These are phyloP conservation scores for Sebastes flavidus DNA, from an alignment of 2,797 vertebrate species.

Conservation along the genomic window DNA sequence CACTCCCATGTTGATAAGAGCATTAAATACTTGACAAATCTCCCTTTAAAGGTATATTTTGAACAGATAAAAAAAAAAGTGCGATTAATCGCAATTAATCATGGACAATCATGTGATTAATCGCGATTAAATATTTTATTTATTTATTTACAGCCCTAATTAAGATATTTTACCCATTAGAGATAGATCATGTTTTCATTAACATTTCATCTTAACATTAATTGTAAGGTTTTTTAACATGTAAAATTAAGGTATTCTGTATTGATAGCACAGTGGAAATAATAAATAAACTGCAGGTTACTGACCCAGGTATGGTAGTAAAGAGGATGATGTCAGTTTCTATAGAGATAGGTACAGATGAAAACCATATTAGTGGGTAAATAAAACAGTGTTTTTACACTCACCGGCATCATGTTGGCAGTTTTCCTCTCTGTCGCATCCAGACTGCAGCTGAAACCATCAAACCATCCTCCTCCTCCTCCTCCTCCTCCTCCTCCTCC, in stretches of 20 bases:
- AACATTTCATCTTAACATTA: background rate
- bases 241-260: background rate
- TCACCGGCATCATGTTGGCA: slow-evolving; percentile 72
- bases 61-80: no score
- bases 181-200: background rate
- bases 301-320: background rate
- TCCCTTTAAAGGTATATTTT: no score
- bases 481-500: background rate
- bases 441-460: slow-evolving; percentile 11
- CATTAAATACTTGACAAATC: no score
- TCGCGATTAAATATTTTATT: no score
- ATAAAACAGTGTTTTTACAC: background rate
- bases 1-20: no score
- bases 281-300: background rate
- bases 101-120: no score
- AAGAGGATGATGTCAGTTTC: background rate
- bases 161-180: background rate
- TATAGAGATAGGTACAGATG: background rate
- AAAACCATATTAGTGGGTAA: background rate
- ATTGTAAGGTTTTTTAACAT: background rate
- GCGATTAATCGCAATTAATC: no score
- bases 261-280: background rate
- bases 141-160: background rate
- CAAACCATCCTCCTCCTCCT: background rate
- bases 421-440: slow-evolving; percentile 6